Evolutionary conservation across 2,113 vertebrate species (phyloP).

Genomic region (Cynocephalus volans): DNA sequence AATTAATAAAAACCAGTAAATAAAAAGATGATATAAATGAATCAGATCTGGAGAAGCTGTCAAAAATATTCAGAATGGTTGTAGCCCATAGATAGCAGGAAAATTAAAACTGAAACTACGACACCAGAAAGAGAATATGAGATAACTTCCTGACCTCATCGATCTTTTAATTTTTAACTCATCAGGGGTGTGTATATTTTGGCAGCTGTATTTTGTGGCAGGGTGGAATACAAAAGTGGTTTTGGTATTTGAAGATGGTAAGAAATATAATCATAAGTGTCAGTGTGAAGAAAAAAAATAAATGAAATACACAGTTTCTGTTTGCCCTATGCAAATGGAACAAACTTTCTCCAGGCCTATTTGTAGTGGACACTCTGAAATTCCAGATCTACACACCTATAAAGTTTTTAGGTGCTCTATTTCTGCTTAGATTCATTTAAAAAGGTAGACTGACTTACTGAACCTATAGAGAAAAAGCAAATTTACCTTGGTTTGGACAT

Average conservation of each 20-base stretch:
- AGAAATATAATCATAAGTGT: neutral
- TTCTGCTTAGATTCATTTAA: slow-evolving; percentile 34
- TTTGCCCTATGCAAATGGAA: neutral
- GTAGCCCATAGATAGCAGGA: neutral
- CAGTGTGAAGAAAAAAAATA: neutral
- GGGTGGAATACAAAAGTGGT: neutral
- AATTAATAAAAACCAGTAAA: slow-evolving; percentile 51
- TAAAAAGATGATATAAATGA: slow-evolving; percentile 21
- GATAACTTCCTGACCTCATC: neutral
- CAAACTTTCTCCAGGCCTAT: neutral
- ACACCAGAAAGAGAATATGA: neutral
- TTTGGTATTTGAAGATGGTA: neutral
- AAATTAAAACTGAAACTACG: slow-evolving; percentile 4
- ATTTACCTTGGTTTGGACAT: slow-evolving; percentile 28
- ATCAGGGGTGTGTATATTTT: neutral
- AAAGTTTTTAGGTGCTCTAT: neutral
- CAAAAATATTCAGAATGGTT: neutral
- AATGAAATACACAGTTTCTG: neutral
- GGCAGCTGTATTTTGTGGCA: neutral
- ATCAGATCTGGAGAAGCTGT: neutral
- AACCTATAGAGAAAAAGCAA: neutral
- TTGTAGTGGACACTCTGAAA: slow-evolving; percentile 3
- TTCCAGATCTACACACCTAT: neutral
- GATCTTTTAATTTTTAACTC: slow-evolving; percentile 41
- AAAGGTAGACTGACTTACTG: neutral